Base-by-base conservation (phyloP, 2,797 vertebrate species). In the Clarias pachynema region DNA sequence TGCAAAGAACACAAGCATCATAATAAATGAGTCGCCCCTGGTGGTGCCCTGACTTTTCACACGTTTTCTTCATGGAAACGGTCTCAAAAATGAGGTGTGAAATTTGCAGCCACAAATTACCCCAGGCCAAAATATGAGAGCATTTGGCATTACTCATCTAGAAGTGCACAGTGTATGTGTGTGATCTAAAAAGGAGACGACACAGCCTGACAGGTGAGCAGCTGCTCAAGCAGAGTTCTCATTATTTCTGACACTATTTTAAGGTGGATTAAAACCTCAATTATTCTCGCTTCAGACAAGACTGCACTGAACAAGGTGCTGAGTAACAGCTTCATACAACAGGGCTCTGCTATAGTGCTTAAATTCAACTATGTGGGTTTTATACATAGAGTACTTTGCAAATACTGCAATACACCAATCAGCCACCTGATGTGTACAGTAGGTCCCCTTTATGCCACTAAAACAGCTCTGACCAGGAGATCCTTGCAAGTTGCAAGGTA, bases 41-140 rank as follows among this genome's bases (percentile, higher is more conserved):
- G 89, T 75, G 86, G 86, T 86, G 81, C 81, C 66, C 87, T 75
- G 85, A 78, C 83, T 88, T 81, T 91, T 92, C 89, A 90, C 91
- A 91, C 86, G 49, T 90, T 87, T 81, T 44, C 86, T 83, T 82
- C 37, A 84, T 85, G 84, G 89, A 89, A 85, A 88, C 83, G 86
- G 37, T 82, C 73, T 29, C 18, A 85, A 34, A 89, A 89, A 16
- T 86, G 20, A 88, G 84, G 90, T 92, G 91, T 86, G 91, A 91
- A 91, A 90, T 91, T 86, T 86, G 44, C 87, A 88, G 90, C 81
- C 72, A 79, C 37, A 65, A 20, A 56, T 66, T 66, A 85, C 82
- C 80, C 79, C 57, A 62, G 75, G 85, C 80, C 68, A 87, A 62
- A 81, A 31, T 82, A 83, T 57, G 70, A 85, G 77, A 26, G 18